Evolutionary conservation across 30 jellyfish, hydroid and myxozoan genomes (phyloP).

Genomic region (Aurelia aurita complex sp. Pacific): DNA sequence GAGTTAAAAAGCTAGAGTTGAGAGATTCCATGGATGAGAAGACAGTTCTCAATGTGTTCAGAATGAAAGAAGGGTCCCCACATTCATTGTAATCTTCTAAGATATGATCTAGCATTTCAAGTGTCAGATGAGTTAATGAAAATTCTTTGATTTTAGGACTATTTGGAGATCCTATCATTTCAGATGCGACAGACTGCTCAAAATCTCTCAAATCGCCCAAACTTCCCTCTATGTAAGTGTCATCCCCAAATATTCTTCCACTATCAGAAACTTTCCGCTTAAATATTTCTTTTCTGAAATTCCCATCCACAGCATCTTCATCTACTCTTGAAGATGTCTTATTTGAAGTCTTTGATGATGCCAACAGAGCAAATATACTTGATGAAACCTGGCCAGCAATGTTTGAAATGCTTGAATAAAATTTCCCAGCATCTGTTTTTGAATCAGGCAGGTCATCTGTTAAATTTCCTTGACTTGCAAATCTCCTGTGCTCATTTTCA

Average conservation of each 20-base stretch:
- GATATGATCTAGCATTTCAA: slow-evolving; percentile 78
- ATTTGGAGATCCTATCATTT: not conserved
- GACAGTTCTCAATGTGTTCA: slow-evolving; percentile 88
- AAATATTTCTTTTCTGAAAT: not conserved
- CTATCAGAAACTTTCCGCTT: not conserved
- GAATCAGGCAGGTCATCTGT: not conserved
- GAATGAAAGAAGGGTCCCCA: slow-evolving; percentile 76
- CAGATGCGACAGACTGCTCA: slow-evolving; percentile 67
- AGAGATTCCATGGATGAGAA: slow-evolving; percentile 84
- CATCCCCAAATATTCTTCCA: slow-evolving; percentile 61
- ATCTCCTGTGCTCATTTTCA: not conserved
- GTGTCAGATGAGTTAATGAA: slow-evolving; percentile 86
- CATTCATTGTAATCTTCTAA: slow-evolving; percentile 71
- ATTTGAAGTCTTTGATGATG: not conserved
- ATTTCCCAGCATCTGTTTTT: not conserved
- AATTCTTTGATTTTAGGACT: slow-evolving; percentile 31
- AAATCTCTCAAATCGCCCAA: slow-evolving; percentile 50
- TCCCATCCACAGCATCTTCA: slow-evolving; percentile 7
- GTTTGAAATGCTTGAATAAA: slow-evolving; percentile 13
- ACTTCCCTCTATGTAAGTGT: slow-evolving; percentile 52
- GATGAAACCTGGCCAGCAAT: slow-evolving; percentile 45
- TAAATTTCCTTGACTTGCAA: slow-evolving; percentile 20
- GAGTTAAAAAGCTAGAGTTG: slow-evolving; percentile 58
- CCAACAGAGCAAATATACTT: slow-evolving; percentile 22
- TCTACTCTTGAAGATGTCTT: not conserved